These are phyloP conservation scores for Megaleporinus macrocephalus DNA, from an alignment of 2,113 vertebrate genomes.

Conservation along the genomic window DNA sequence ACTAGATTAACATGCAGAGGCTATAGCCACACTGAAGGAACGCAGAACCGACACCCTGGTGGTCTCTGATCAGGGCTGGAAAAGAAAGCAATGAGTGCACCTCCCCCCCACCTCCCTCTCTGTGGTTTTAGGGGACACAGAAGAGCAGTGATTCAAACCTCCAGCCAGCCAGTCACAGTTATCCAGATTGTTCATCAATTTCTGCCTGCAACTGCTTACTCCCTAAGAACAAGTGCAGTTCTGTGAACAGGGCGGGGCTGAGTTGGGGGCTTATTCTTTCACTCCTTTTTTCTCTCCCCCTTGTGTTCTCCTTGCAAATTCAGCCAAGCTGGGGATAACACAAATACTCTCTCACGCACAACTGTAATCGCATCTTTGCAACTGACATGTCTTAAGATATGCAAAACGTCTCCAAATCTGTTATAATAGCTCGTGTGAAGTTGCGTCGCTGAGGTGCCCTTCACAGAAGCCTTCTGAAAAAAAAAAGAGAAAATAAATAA, in stretches of 20 bases:
- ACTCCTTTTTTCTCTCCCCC: neutral
- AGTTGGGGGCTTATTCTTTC: neutral
- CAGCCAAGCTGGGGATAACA: conserved; percentile 24
- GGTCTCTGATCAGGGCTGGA: conserved; percentile 45
- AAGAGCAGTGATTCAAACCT: conserved; percentile 11
- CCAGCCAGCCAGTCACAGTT: conserved; percentile 34
- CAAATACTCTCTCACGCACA: conserved; percentile 35
- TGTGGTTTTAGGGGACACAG: conserved; percentile 11
- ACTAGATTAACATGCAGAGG: conserved; percentile 46
- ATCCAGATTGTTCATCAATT: conserved; percentile 23
- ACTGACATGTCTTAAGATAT: conserved; percentile 27
- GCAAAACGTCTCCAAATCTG: conserved; percentile 38
- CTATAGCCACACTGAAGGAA: conserved; percentile 41
- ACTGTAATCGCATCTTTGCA: conserved; percentile 35
- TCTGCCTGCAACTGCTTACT: conserved; percentile 25
- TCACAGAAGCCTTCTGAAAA: conserved; percentile 16
- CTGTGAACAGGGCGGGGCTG: neutral
- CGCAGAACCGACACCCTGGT: conserved; percentile 39
- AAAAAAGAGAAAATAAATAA: neutral
- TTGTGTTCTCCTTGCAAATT: neutral
- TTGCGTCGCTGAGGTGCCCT: conserved; percentile 24
- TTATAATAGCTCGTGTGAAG: conserved; percentile 12
- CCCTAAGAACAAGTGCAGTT: conserved; percentile 2
- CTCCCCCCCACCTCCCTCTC: conserved; percentile 8
- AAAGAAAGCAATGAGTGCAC: conserved; percentile 14